phyloP scores from a whole-genome alignment of 2,797 vertebrate species.

The Anguilla anguilla region DNA sequence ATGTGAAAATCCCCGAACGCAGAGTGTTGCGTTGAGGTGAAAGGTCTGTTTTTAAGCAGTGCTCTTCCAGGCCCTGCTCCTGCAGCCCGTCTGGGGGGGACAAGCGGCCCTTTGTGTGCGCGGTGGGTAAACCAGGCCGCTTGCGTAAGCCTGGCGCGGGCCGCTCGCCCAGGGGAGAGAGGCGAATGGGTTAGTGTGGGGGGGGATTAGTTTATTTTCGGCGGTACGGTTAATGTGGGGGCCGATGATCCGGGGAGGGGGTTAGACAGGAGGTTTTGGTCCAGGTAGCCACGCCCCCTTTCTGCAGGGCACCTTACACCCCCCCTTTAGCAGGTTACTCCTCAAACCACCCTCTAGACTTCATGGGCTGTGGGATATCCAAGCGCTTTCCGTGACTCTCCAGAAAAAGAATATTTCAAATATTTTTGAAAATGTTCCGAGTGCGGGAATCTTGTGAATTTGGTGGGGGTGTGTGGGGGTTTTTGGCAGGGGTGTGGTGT shows the following conservation, averaged over 20 bases:
- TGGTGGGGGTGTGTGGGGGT: too few species aligned
- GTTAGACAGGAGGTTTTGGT: neutral
- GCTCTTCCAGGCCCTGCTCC: neutral
- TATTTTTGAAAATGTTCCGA: too few species aligned
- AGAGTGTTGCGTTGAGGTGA: neutral
- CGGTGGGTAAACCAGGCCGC: neutral
- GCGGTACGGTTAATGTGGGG: neutral
- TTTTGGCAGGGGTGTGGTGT: too few species aligned
- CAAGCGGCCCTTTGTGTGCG: neutral
- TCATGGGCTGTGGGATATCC: too few species aligned
- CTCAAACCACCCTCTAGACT: neutral
- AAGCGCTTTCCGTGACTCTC: too few species aligned
- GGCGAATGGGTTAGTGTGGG: constrained; percentile 20
- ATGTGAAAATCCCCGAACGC: neutral
- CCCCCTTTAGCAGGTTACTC: neutral
- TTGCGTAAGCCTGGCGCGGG: neutral
- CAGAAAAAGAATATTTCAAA: too few species aligned
- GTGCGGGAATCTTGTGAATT: too few species aligned
- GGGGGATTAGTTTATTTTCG: neutral
- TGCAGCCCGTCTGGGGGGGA: neutral
- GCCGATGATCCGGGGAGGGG: neutral
- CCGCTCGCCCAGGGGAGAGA: neutral
- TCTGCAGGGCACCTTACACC: neutral
- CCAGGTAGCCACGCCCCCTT: neutral
- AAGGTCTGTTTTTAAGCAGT: neutral